These are phyloP conservation scores for Sturnira hondurensis DNA, from an alignment of 2,113 vertebrate species.

Conservation along the genomic window DNA sequence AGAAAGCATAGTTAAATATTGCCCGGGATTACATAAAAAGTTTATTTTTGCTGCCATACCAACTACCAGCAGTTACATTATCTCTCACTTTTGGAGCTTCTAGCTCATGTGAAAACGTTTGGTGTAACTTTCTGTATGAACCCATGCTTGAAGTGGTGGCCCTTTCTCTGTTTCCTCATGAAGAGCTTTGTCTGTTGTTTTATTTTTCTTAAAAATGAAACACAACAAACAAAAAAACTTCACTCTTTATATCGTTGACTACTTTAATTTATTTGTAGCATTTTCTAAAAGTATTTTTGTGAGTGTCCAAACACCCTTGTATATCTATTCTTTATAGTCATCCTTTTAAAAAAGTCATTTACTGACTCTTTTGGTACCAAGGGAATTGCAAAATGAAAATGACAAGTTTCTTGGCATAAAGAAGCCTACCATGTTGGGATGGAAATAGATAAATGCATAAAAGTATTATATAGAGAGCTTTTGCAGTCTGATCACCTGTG, in stretches of 20 bases:
- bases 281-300: not conserved
- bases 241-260: not conserved
- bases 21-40: not conserved
- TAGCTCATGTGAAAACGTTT: not conserved
- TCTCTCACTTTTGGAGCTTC: conserved; percentile 32
- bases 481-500: not conserved
- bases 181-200: conserved; percentile 17
- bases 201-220: not conserved
- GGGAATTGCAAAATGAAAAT: not conserved
- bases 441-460: not conserved
- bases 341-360: not conserved
- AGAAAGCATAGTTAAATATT: conserved; percentile 6
- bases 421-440: not conserved
- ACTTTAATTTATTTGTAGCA: not conserved
- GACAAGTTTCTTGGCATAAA: not conserved
- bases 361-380: not conserved
- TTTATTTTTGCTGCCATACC: conserved; percentile 45
- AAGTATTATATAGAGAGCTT: not conserved
- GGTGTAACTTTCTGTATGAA: not conserved
- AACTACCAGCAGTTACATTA: not conserved
- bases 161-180: not conserved
- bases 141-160: not conserved
- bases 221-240: not conserved
- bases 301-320: not conserved
- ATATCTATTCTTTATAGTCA: not conserved